A percentile compares a stretch with the other conserved stretches of the same genome.
Evolutionary conservation across 2,113 vertebrate genomes (phyloP).

Genomic region (Platysternon megacephalum): DNA sequence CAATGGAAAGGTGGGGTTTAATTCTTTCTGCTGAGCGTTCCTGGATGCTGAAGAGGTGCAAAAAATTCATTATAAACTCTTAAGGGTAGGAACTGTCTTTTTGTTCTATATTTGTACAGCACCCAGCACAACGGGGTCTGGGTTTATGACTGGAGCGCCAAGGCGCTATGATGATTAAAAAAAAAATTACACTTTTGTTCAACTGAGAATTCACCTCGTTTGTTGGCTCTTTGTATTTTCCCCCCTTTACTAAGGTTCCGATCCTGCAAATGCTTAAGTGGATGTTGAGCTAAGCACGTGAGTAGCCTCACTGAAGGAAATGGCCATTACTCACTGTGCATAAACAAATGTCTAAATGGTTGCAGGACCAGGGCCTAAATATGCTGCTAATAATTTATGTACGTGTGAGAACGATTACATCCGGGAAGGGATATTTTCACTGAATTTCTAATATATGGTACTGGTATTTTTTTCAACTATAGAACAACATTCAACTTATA

Average conservation of each 20-base stretch:
- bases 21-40: background rate
- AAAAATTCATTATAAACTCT: background rate
- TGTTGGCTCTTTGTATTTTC: background rate
- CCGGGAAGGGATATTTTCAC: background rate
- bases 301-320: background rate
- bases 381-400: background rate
- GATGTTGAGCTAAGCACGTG: background rate
- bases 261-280: background rate
- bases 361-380: background rate
- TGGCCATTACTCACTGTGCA: background rate
- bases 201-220: background rate
- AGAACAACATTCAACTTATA: background rate
- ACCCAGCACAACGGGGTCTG: background rate
- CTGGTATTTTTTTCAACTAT: background rate
- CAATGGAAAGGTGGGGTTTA: background rate
- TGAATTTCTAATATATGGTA: background rate
- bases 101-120: background rate
- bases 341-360: background rate
- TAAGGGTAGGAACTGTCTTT: background rate
- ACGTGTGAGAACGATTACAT: background rate
- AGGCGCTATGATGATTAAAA: background rate
- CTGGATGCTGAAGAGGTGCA: background rate
- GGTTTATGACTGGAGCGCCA: background rate
- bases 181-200: background rate
- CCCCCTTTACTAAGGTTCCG: background rate